Evolutionary conservation across 2,888 invertebrate genomes (phyloP).

Genomic region (Standfussiana lucernea): DNA sequence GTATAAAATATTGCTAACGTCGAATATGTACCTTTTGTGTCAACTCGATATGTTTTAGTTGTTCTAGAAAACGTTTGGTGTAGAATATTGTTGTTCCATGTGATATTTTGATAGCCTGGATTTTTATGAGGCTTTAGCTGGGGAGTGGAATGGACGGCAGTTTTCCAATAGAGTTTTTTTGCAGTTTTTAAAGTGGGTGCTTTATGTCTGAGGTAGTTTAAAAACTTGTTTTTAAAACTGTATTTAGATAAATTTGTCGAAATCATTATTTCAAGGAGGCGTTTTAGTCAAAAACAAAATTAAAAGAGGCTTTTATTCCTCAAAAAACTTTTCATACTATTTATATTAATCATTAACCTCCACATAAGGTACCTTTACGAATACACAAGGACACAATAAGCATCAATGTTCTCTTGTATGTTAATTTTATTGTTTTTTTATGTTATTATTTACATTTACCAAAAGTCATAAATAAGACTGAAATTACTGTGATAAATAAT

Average conservation of each 20-base stretch:
- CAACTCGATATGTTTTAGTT: conserved; percentile 23
- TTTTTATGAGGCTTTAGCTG: conserved; percentile 31
- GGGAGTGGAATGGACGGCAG: conserved; percentile 21
- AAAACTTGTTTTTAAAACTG: not conserved
- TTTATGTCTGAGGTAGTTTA: not conserved
- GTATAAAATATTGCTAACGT: conserved; percentile 21
- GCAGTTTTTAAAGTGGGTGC: not conserved
- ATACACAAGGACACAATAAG: not conserved
- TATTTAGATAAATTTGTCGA: not conserved
- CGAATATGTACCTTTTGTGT: conserved; percentile 37
- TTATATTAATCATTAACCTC: not conserved
- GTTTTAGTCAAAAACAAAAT: not conserved
- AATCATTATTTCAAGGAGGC: not conserved
- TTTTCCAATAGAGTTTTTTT: not conserved
- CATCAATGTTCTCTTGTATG: too few species aligned
- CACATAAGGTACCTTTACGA: not conserved
- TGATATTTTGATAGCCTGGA: conserved; percentile 39
- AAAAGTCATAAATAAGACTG: not conserved
- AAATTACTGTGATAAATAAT: not conserved
- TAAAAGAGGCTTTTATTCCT: not conserved
- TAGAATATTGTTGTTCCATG: conserved; percentile 10
- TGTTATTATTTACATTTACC: not conserved
- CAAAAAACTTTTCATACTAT: not conserved
- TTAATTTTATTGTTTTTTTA: too few species aligned
- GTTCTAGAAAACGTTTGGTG: conserved; percentile 11